phyloP scores from a whole-genome alignment of 1,140 invertebrate species.

The Penaeus chinensis region DNA sequence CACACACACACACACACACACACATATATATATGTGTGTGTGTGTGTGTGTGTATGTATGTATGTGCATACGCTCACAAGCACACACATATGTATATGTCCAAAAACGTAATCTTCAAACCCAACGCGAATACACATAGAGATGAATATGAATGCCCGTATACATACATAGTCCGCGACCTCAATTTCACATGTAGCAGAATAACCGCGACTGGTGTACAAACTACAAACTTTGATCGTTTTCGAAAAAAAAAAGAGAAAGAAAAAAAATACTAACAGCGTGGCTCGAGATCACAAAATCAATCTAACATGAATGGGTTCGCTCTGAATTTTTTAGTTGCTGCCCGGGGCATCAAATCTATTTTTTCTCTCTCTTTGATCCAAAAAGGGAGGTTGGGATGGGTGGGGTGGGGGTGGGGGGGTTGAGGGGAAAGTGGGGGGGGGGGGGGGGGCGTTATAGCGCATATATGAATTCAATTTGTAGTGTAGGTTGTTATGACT shows the following conservation, averaged over 20 bases:
- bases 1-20: neutral
- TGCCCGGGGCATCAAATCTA: neutral
- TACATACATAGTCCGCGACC: too few relatives aligned
- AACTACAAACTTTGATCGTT: neutral
- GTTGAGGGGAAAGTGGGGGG: too few relatives aligned
- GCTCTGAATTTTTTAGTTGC: neutral
- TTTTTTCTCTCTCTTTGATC: too few relatives aligned
- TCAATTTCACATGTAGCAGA: too few relatives aligned
- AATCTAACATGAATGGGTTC: constrained; percentile 28
- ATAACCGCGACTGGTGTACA: too few relatives aligned
- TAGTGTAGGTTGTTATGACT: constrained; percentile 5
- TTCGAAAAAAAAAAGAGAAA: neutral
- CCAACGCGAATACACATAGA: too few relatives aligned
- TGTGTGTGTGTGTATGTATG: constrained; percentile 2
- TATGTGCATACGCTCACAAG: neutral
- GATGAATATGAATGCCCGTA: too few relatives aligned
- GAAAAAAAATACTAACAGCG: neutral
- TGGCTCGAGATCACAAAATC: constrained; percentile 28
- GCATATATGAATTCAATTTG: constrained; percentile 41
- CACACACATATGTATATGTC: too few relatives aligned
- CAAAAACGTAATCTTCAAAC: too few relatives aligned
- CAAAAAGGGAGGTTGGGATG: too few relatives aligned
- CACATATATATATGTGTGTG: neutral
- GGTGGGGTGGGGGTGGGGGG: too few relatives aligned
- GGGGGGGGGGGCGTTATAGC: constrained; percentile 2